Evolutionary conservation across 2,888 invertebrate genomes (phyloP).

Genomic region (Steinernema carpocapsae): DNA sequence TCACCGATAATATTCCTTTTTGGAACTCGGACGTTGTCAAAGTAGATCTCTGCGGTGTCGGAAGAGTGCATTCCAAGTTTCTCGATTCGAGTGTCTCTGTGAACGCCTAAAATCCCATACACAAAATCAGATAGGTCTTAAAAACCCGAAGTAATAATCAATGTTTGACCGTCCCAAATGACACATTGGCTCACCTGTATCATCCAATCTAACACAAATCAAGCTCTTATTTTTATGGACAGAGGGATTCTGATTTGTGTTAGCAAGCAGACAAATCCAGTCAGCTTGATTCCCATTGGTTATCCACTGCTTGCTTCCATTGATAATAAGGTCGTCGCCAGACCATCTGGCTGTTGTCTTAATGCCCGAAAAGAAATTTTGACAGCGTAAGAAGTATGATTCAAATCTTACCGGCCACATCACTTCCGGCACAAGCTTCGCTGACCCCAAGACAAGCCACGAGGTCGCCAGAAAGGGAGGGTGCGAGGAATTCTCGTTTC

Average conservation of each 20-base stretch:
- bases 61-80: conserved; percentile 73
- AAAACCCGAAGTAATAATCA: too few relatives aligned
- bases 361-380: conserved; percentile 68
- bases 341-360: conserved; percentile 71
- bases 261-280: conserved; percentile 74
- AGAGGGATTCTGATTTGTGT: conserved; percentile 71
- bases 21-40: conserved; percentile 73
- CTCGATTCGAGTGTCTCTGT: conserved; percentile 70
- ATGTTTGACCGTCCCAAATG: too few relatives aligned
- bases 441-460: conserved; percentile 73
- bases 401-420: conserved; percentile 71
- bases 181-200: conserved; percentile 38
- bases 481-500: conserved; percentile 71
- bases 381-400: conserved; percentile 41
- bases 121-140: background rate
- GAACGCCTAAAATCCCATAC: conserved; percentile 44
- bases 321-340: conserved; percentile 72
- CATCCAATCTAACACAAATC: conserved; percentile 72
- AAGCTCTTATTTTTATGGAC: conserved; percentile 73
- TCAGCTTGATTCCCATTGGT: conserved; percentile 74
- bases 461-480: conserved; percentile 72
- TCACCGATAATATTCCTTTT: conserved; percentile 73
- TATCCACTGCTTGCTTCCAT: conserved; percentile 75
- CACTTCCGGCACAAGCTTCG: conserved; percentile 73
- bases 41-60: conserved; percentile 73